Evolutionary conservation across 1,140 invertebrate genomes (phyloP).

Genomic region (Eriosoma lanigerum): DNA sequence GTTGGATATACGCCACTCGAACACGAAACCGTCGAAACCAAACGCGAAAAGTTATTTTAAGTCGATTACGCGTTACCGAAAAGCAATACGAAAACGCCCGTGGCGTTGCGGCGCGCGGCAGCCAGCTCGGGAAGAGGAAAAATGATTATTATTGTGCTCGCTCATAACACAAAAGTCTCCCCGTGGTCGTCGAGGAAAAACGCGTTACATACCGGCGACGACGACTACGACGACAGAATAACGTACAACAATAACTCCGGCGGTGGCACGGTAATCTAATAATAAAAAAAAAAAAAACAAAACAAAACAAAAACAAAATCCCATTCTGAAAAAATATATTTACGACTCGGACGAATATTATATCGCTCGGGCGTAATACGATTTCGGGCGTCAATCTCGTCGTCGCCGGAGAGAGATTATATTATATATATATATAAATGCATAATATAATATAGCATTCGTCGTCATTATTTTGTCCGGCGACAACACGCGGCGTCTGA

Average conservation of each 20-base stretch:
- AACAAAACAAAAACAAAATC: slow-evolving; percentile 43
- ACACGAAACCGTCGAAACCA: too few species aligned
- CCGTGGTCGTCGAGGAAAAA: too few species aligned
- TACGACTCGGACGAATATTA: slow-evolving; percentile 4
- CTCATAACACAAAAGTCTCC: too few species aligned
- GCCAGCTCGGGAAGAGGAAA: too few species aligned
- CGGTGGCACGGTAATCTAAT: slow-evolving; percentile 26
- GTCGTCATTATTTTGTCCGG: background rate
- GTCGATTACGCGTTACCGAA: slow-evolving; percentile 2
- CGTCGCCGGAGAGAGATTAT: background rate
- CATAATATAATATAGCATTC: too few species aligned
- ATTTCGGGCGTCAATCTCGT: slow-evolving; percentile 46
- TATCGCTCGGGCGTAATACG: slow-evolving; percentile 15
- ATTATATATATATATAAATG: background rate
- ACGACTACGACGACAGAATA: background rate
- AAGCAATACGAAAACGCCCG: background rate
- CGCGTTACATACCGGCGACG: too few species aligned
- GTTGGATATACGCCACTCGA: too few species aligned
- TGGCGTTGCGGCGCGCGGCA: too few species aligned
- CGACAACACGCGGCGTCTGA: background rate
- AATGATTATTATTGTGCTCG: too few species aligned
- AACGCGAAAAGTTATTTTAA: background rate
- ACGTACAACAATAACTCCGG: slow-evolving; percentile 34
- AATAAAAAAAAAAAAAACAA: slow-evolving; percentile 1
- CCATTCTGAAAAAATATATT: slow-evolving; percentile 16